Base-by-base conservation (phyloP, 2,113 vertebrate species). In the Otocyon megalotis region DNA sequence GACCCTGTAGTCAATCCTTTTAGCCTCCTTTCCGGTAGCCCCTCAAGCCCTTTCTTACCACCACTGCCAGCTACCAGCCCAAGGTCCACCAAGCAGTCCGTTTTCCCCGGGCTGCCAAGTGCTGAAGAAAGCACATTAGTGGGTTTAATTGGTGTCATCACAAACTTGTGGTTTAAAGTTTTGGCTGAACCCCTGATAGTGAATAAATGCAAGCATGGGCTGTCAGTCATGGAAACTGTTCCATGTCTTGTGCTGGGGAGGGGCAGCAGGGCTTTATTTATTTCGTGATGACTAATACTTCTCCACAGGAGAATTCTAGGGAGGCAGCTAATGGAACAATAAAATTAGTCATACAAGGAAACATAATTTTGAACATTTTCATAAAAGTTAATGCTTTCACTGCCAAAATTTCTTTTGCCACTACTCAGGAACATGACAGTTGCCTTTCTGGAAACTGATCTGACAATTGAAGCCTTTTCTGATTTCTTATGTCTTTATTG, bases 381-480 rank as follows among this genome's bases (percentile, higher is more conserved):
- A 69, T 30, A 54, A 82, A 94, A 62, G 4, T 62, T 60, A 58
- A 28, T 48, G 43, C 24, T 69, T 82, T 90, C 84, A 35, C 10
- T 28, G 89, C 92, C 71, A 85, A 48, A 83, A 28, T 85, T 88
- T 74, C 32, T 32, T 72, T 15, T 35, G 65, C 84, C 0, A 9
- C 69, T 32, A 63, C 2, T 8, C 1, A 26, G 80, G 7, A 50
- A 83, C 0, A 3, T 20, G 35, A 54, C 94, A 86, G 65, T 19
- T 0, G 7, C 35, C 22, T 86, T 86, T 77, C 37, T 77, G 71
- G 58, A 86, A 30, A 1, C 35, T 5, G 48, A 35, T 72, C 54
- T 90, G 79, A 95, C 53, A 94, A 74, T 53, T 13, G 2, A 22
- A 91, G 63, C 19, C 71, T 87, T 63, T 43, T 90, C 53, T 87